Conservation (phyloP, 2,888 invertebrate species). For the Pomacea canaliculata region DNA sequence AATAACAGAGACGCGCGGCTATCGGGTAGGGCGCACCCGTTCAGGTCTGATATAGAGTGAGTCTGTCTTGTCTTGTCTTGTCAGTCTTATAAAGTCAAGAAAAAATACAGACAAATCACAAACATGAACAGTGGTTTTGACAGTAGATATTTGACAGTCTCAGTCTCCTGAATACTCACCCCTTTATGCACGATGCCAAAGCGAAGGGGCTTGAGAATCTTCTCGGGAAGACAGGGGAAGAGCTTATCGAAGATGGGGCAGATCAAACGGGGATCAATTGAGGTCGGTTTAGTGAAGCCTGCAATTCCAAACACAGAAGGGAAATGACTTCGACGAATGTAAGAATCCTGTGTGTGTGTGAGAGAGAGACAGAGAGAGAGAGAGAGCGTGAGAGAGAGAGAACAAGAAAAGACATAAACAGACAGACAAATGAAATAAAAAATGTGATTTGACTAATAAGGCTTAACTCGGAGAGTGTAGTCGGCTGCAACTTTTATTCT, state of each 20-base stretch:
- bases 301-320: not conserved
- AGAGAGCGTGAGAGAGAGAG: constrained; percentile 10
- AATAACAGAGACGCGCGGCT: too few species aligned
- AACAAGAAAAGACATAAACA: not conserved
- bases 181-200: constrained; percentile 37
- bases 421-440: not conserved
- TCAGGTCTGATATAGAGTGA: too few species aligned
- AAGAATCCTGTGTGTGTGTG: not conserved
- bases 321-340: not conserved
- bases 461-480: not conserved
- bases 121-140: too few species aligned
- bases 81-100: not conserved
- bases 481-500: not conserved
- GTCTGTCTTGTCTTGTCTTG: not conserved
- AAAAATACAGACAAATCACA: too few species aligned
- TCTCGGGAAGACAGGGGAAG: constrained; percentile 36
- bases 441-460: not conserved
- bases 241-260: constrained; percentile 36
- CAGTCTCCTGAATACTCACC: constrained; percentile 21
- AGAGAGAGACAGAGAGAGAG: constrained; percentile 9
- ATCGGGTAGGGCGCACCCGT: too few species aligned
- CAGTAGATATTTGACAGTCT: too few species aligned
- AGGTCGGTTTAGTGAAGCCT: constrained; percentile 51
- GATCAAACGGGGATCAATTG: constrained; percentile 35
- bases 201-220: constrained; percentile 35